Conservation (phyloP, 2,113 vertebrate species). For the human (Homo sapiens) region DNA sequence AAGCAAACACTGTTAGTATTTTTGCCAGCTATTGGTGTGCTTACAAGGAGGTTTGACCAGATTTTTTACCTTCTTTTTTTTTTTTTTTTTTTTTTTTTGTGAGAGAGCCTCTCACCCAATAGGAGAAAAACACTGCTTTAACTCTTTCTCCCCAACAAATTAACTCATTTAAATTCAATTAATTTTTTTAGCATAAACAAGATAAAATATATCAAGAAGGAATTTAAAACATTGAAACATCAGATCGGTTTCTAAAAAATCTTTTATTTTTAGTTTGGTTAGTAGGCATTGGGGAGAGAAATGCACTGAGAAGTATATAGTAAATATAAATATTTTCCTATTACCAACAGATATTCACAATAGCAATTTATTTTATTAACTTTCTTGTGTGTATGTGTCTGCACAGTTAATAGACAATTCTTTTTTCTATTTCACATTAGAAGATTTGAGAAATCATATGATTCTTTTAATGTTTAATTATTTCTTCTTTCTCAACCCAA, state of each 20-base stretch:
- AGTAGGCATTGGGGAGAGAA: background rate
- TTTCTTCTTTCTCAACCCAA: slow-evolving; percentile 28
- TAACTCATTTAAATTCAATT: background rate
- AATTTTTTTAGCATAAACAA: background rate
- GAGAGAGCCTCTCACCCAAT: background rate
- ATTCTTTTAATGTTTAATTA: slow-evolving; percentile 39
- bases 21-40: background rate
- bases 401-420: background rate
- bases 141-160: background rate
- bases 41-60: background rate
- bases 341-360: background rate
- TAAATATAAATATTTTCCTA: background rate
- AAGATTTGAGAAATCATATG: slow-evolving; percentile 4
- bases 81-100: background rate
- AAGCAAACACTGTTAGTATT: background rate
- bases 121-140: background rate
- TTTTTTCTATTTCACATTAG: background rate
- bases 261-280: slow-evolving; percentile 29
- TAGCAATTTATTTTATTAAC: background rate
- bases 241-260: background rate
- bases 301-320: background rate
- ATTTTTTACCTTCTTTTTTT: background rate
- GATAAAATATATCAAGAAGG: slow-evolving; percentile 18
- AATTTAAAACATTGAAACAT: background rate
- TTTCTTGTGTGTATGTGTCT: background rate